Conservation (phyloP, 2,113 vertebrate genomes). For the Platichthys flesus region DNA sequence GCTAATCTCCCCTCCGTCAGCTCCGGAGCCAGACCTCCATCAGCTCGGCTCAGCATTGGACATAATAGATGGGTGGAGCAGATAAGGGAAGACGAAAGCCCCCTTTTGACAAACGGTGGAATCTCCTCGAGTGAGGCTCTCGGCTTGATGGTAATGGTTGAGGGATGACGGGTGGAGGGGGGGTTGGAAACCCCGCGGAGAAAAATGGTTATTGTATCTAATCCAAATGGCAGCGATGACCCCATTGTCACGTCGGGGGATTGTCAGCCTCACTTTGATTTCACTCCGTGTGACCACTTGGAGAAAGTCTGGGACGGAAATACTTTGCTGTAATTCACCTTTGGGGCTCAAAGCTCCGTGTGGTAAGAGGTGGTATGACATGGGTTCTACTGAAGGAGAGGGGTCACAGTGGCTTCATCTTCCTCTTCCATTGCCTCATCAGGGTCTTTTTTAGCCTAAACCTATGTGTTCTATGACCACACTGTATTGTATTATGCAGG, state of each 20-base stretch:
- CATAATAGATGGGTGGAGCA: constrained; percentile 58
- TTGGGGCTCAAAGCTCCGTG: background rate
- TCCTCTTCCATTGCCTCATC: constrained; percentile 31
- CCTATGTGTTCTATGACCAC: too few species aligned
- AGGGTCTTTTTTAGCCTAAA: background rate
- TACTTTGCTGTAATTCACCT: constrained; percentile 58
- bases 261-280: constrained; percentile 53
- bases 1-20: constrained; percentile 53
- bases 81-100: constrained; percentile 48
- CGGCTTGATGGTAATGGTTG: constrained; percentile 53
- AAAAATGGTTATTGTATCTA: constrained; percentile 68
- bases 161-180: constrained; percentile 30
- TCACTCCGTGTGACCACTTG: constrained; percentile 33
- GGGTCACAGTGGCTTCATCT: background rate
- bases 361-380: background rate
- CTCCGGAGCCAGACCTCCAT: constrained; percentile 52
- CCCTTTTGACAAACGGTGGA: constrained; percentile 48
- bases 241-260: constrained; percentile 53
- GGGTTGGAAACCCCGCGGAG: constrained; percentile 27
- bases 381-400: constrained; percentile 11
- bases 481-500: too few species aligned
- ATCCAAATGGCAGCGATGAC: constrained; percentile 65
- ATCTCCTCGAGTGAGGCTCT: constrained; percentile 48
- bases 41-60: constrained; percentile 51
- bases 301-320: constrained; percentile 16